phyloP scores from a whole-genome alignment of 2,797 vertebrate genomes.

The Gallinago solitaria region DNA sequence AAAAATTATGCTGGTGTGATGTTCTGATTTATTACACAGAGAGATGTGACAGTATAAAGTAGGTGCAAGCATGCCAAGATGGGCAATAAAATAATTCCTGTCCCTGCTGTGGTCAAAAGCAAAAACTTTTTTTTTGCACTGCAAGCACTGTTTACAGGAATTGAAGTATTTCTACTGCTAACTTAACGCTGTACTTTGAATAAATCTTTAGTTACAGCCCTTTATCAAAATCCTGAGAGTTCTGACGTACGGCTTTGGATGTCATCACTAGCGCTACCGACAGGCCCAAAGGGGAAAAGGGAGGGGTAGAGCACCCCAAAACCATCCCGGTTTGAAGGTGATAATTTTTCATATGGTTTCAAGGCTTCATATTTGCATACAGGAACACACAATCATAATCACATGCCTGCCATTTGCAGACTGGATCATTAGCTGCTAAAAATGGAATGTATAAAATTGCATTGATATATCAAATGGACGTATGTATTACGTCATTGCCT shows the following conservation, averaged over 20 bases:
- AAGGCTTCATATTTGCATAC: not conserved
- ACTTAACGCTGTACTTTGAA: not conserved
- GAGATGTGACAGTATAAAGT: not conserved
- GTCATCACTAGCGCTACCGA: not conserved
- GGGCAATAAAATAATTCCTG: not conserved
- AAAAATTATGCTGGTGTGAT: not conserved
- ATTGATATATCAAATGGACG: not conserved
- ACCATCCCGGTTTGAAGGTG: not conserved
- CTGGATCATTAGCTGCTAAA: not conserved
- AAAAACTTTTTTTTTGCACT: not conserved
- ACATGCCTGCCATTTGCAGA: not conserved
- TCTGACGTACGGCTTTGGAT: not conserved
- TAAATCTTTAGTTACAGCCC: not conserved
- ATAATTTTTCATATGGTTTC: not conserved
- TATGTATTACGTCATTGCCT: slow-evolving; percentile 19
- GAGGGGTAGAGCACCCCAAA: not conserved
- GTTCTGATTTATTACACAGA: not conserved
- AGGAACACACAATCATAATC: not conserved
- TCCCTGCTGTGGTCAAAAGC: not conserved
- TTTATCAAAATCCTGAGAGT: not conserved
- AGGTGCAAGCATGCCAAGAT: not conserved
- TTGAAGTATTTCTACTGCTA: not conserved
- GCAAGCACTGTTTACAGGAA: not conserved
- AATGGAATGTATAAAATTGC: not conserved
- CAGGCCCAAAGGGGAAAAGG: not conserved